Percentiles rank a stretch among this genome's conserved stretches.
phyloP scores from a whole-genome alignment of 2,888 invertebrate genomes.

The Drosophila longiperda region DNA sequence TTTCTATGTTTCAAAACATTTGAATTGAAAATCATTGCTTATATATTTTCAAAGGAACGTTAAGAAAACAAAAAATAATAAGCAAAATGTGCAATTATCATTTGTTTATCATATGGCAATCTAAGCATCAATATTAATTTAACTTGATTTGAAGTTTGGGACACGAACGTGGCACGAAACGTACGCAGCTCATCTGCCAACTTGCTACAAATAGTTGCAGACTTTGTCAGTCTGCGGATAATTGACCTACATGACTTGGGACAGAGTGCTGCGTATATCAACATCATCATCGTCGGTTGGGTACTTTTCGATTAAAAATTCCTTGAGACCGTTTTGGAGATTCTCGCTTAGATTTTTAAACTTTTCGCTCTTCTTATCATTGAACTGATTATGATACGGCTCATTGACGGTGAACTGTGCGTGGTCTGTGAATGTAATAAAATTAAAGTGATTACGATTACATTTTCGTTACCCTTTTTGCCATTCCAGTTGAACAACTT shows the following conservation, averaged over 20 bases:
- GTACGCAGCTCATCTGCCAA: not conserved
- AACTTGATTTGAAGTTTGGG: not conserved
- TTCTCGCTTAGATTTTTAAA: conserved; percentile 65
- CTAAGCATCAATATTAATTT: not conserved
- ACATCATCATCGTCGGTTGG: conserved; percentile 58
- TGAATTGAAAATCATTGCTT: not conserved
- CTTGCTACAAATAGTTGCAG: not conserved
- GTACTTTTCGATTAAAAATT: conserved; percentile 60
- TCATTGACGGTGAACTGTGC: conserved; percentile 76
- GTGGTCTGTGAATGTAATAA: conserved; percentile 63
- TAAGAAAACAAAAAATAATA: not conserved
- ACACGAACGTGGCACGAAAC: not conserved
- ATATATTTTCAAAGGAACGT: not conserved
- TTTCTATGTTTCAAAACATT: not conserved
- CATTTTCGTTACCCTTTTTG: not conserved
- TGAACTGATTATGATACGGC: conserved; percentile 66
- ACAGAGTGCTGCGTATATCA: conserved; percentile 61
- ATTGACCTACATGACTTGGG: conserved; percentile 76
- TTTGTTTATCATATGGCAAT: not conserved
- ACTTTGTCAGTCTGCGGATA: not conserved
- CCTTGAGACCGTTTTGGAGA: conserved; percentile 58
- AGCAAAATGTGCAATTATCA: not conserved
- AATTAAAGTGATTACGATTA: not conserved
- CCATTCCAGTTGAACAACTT: conserved; percentile 37
- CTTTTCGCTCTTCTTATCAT: conserved; percentile 37